Evolutionary conservation across 2,797 vertebrate species (phyloP).

Genomic region (Gymnodraco acuticeps): DNA sequence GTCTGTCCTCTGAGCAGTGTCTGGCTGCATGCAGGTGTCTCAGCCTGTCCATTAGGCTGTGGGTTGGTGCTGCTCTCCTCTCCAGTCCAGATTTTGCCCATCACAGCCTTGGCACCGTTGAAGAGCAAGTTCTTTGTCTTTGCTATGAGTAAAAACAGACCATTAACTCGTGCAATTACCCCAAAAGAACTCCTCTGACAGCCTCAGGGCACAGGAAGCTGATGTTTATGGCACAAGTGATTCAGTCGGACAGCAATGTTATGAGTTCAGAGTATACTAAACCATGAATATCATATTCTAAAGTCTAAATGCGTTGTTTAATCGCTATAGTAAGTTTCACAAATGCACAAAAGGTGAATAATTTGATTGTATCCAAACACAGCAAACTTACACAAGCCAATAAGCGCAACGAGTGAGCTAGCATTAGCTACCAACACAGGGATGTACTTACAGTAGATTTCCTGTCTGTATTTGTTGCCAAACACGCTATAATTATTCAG

Average conservation of each 20-base stretch:
- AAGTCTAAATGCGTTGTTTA: too few species aligned
- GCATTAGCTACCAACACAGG: constrained; percentile 29
- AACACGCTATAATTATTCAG: constrained; percentile 80
- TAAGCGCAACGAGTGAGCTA: constrained; percentile 22
- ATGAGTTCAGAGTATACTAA: background rate
- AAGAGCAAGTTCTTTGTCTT: constrained; percentile 86
- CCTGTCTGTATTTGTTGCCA: constrained; percentile 80
- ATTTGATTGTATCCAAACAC: background rate
- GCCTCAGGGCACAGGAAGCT: background rate
- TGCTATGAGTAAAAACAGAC: constrained; percentile 51
- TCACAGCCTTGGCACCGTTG: constrained; percentile 81
- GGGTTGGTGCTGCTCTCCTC: constrained; percentile 52
- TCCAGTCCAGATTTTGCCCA: constrained; percentile 78
- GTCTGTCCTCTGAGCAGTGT: constrained; percentile 84
- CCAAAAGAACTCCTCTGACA: background rate
- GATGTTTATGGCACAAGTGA: background rate
- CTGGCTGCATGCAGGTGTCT: constrained; percentile 47
- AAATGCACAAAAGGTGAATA: background rate
- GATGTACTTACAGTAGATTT: constrained; percentile 81
- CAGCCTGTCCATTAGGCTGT: constrained; percentile 11
- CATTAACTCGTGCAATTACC: background rate
- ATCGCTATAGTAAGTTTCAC: background rate
- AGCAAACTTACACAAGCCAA: background rate
- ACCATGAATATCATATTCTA: too few species aligned
- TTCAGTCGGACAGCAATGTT: background rate